These are phyloP conservation scores for Sebastes hopkinsi DNA, from an alignment of 2,797 vertebrate genomes.

Conservation along the genomic window DNA sequence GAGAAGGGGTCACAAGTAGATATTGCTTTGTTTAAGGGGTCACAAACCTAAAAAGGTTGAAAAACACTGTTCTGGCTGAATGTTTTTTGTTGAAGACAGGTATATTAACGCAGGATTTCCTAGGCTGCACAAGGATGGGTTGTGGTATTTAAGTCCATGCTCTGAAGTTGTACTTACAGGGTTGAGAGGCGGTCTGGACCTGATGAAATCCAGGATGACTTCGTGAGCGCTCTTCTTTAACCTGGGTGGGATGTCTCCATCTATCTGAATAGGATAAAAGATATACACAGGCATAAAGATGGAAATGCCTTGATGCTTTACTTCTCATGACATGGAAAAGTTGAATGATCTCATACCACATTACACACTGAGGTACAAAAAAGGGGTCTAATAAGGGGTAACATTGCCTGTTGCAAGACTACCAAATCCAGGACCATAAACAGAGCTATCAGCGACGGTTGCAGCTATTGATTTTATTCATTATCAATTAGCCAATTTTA, in stretches of 20 bases:
- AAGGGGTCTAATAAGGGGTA: not conserved
- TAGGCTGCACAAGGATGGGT: not conserved
- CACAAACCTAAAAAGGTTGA: too few species aligned
- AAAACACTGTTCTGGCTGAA: not conserved
- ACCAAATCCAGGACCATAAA: not conserved
- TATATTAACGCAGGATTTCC: not conserved
- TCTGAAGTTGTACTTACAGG: conserved; percentile 81
- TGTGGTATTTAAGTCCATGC: not conserved
- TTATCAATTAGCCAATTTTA: not conserved
- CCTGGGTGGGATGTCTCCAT: conserved; percentile 91
- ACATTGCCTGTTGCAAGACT: not conserved
- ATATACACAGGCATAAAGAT: not conserved
- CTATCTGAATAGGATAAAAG: conserved; percentile 79
- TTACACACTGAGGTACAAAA: not conserved
- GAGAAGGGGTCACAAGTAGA: not conserved
- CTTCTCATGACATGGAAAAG: not conserved
- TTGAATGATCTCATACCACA: not conserved
- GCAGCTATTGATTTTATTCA: not conserved
- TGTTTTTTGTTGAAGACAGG: not conserved
- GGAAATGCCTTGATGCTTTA: not conserved
- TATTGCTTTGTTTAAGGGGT: too few species aligned
- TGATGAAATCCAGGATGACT: conserved; percentile 96
- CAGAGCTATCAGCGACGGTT: not conserved
- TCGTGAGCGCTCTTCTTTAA: conserved; percentile 97
- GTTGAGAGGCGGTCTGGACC: conserved; percentile 95